A percentile compares a stretch with the other conserved stretches of the same genome.
These are phyloP conservation scores for Gymnogyps californianus DNA, from an alignment of 2,113 vertebrate genomes.

Conservation along the genomic window DNA sequence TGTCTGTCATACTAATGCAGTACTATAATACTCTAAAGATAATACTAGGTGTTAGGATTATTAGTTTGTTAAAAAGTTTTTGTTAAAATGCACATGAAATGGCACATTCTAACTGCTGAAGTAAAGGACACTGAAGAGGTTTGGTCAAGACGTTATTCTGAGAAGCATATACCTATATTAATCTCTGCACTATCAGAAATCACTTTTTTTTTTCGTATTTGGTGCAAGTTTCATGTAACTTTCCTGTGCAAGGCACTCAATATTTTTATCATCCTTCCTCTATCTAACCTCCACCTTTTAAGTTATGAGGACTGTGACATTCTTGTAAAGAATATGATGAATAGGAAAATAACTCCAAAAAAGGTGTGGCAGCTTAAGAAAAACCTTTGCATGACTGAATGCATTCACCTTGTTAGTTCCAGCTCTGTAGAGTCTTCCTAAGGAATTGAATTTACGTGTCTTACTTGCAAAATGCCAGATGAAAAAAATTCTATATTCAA, in stretches of 20 bases:
- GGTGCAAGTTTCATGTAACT: neutral
- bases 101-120: neutral
- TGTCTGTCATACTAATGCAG: neutral
- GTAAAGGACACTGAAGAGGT: neutral
- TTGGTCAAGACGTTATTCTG: neutral
- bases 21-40: neutral
- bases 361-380: neutral
- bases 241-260: neutral
- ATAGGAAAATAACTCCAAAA: neutral
- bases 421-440: neutral
- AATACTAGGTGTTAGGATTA: neutral
- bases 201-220: neutral
- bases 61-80: neutral
- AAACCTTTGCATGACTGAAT: neutral
- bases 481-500: neutral
- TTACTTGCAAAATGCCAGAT: neutral
- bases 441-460: neutral
- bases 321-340: neutral
- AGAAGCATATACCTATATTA: neutral
- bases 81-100: neutral
- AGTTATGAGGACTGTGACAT: neutral
- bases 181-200: neutral
- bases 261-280: neutral
- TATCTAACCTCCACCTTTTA: neutral
- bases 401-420: neutral